These are phyloP conservation scores for Merops nubicus DNA, from an alignment of 2,113 vertebrate species.

Conservation along the genomic window DNA sequence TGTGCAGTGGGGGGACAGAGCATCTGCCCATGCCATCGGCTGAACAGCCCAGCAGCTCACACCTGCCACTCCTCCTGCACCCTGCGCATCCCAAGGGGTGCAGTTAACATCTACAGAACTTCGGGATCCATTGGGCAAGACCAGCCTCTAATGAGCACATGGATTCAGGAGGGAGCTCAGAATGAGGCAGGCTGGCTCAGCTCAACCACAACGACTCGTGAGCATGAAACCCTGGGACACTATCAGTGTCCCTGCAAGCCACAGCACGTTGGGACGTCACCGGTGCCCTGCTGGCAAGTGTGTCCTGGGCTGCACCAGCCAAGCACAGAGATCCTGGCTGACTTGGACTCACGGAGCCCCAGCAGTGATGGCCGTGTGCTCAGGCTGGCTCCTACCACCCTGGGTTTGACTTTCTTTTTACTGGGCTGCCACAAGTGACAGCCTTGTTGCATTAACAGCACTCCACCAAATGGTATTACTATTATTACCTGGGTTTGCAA, in stretches of 20 bases:
- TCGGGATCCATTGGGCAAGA: background rate
- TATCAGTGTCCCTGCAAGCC: background rate
- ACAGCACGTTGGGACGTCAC: accelerated
- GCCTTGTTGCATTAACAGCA: background rate
- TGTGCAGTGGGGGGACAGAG: accelerated
- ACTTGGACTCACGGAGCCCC: background rate
- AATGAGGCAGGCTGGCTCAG: background rate
- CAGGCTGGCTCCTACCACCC: background rate
- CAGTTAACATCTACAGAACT: background rate
- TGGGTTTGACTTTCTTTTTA: background rate
- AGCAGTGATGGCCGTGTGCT: accelerated
- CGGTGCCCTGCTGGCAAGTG: accelerated
- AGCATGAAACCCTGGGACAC: background rate
- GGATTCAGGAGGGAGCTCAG: background rate
- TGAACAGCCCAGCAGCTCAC: background rate
- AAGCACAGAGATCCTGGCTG: too few species aligned
- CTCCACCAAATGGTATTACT: background rate
- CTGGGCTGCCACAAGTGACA: background rate
- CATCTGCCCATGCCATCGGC: accelerated
- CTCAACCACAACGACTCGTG: background rate
- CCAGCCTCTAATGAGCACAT: accelerated
- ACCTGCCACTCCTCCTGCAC: background rate
- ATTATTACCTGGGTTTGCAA: background rate
- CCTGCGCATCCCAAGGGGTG: background rate
- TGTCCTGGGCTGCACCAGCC: background rate